Evolutionary conservation across 2,888 invertebrate genomes (phyloP).

Genomic region (Julus scanicus): DNA sequence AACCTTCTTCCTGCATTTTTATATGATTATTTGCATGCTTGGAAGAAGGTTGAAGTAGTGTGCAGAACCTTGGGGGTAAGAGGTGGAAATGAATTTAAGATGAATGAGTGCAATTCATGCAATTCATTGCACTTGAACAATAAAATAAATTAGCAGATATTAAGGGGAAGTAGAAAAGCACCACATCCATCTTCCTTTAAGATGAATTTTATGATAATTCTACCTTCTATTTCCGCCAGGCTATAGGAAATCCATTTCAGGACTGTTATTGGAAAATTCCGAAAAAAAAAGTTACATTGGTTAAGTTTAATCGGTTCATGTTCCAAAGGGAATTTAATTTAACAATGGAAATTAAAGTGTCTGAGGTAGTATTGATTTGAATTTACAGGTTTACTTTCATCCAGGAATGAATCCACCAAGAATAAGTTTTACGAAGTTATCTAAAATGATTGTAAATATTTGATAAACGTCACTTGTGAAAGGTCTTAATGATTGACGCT

Average conservation of each 20-base stretch:
- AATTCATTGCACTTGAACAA: slow-evolving; percentile 37
- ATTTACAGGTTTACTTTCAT: no score
- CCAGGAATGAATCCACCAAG: no score
- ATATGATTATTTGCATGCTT: slow-evolving; percentile 4
- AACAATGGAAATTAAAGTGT: background rate
- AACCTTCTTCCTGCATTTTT: slow-evolving; percentile 12
- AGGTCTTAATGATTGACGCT: no score
- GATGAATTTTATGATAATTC: slow-evolving; percentile 43
- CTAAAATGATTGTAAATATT: no score
- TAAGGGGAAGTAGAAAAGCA: slow-evolving; percentile 36
- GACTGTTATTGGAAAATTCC: background rate
- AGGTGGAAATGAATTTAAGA: slow-evolving; percentile 20
- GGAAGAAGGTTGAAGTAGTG: background rate
- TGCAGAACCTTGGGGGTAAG: background rate
- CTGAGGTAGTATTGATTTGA: background rate
- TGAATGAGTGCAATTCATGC: slow-evolving; percentile 43
- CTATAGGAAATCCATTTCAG: background rate
- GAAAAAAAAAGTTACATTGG: background rate
- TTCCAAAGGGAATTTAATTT: slow-evolving; percentile 9
- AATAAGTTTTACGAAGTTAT: no score
- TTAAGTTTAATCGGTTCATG: background rate
- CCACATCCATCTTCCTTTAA: slow-evolving; percentile 31
- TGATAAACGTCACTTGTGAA: no score
- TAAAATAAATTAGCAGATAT: slow-evolving; percentile 47
- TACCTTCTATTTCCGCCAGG: background rate